phyloP scores from a whole-genome alignment of 2,888 invertebrate genomes.

The Seira musarum region DNA sequence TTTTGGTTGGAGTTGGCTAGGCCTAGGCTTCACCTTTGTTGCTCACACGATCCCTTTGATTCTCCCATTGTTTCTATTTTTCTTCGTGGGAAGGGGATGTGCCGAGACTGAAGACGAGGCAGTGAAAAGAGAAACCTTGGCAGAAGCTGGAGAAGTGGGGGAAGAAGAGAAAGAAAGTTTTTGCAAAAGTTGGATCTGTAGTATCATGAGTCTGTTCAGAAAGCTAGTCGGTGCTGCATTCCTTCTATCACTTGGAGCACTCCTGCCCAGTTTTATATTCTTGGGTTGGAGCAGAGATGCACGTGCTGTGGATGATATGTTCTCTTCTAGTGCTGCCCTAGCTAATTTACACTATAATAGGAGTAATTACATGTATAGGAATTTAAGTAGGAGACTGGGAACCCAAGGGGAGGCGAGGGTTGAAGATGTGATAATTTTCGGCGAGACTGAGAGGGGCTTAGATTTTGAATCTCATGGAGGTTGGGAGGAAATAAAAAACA shows the following conservation, averaged over 20 bases:
- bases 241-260: slow-evolving; percentile 63
- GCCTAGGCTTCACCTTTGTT: neutral
- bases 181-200: neutral
- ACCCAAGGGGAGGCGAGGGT: slow-evolving; percentile 27
- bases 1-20: neutral
- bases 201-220: slow-evolving; percentile 35
- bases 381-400: no score
- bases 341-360: slow-evolving; percentile 48
- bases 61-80: neutral
- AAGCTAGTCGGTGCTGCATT: slow-evolving; percentile 43
- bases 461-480: slow-evolving; percentile 39
- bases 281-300: slow-evolving; percentile 62
- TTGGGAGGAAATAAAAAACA: slow-evolving; percentile 55
- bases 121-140: neutral
- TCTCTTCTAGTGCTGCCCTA: slow-evolving; percentile 44
- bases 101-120: neutral
- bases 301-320: slow-evolving; percentile 46
- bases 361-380: slow-evolving; percentile 49
- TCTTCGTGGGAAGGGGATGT: neutral
- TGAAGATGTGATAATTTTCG: slow-evolving; percentile 61
- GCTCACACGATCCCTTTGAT: neutral
- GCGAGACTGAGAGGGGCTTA: slow-evolving; percentile 54
- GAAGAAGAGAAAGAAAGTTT: no score
- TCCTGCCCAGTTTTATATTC: slow-evolving; percentile 65
- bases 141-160: neutral